Evolutionary conservation across 1,140 invertebrate species (phyloP).

Genomic region (Parasteatoda tepidariorum): DNA sequence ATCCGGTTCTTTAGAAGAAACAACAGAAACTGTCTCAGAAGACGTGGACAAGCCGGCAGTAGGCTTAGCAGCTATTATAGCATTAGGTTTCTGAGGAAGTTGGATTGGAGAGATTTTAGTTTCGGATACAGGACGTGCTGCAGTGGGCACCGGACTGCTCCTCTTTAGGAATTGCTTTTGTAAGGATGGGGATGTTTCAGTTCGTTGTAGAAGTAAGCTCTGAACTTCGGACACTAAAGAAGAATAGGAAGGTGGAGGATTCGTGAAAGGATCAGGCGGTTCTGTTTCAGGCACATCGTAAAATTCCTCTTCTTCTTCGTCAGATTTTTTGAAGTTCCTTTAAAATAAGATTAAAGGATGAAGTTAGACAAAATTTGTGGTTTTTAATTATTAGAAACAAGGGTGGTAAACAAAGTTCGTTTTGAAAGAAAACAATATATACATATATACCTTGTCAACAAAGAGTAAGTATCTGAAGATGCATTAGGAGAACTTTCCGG

Average conservation of each 20-base stretch:
- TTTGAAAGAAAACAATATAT: no score
- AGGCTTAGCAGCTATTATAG: background rate
- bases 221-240: slow-evolving; percentile 1
- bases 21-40: background rate
- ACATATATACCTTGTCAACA: background rate
- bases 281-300: slow-evolving; percentile 35
- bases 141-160: background rate
- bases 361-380: no score
- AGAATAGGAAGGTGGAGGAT: background rate
- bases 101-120: slow-evolving; percentile 7
- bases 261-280: background rate
- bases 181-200: background rate
- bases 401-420: no score
- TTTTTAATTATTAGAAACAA: no score
- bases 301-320: slow-evolving; percentile 56
- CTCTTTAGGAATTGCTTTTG: background rate
- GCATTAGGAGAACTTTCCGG: background rate
- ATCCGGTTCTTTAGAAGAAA: background rate
- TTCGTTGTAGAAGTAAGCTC: background rate
- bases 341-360: no score
- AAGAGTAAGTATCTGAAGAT: background rate
- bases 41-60: background rate
- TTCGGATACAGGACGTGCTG: background rate
- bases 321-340: slow-evolving; percentile 26
- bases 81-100: background rate